Evolutionary conservation across 2,888 invertebrate genomes (phyloP), one percentile per base, ranked within the genome.

Genomic region (Tetramorium bicarinatum): DNA sequence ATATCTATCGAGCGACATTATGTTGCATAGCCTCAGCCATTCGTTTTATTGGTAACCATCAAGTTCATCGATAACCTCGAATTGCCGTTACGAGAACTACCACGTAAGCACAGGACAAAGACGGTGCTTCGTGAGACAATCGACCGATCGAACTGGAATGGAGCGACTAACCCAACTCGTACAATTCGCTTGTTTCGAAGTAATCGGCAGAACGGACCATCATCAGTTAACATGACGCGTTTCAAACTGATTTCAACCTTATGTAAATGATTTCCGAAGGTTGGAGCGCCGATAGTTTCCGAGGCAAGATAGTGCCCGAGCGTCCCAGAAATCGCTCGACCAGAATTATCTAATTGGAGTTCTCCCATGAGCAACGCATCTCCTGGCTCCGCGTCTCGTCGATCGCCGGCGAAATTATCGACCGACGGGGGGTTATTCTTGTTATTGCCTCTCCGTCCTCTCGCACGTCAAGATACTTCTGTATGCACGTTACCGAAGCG

Each of bases 211-310:
- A n/a, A 4, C 21, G 52, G 56, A 21, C 54, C 54, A 6, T 59
- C 21, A 54, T 64, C 44, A 21, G 6, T 56, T 66, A 44, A 64
- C 44, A 52, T 44, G 74, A 83, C 67, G 52, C 79, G 61, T 72
- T 66, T 59, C 62, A 44, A 82, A 82, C 81, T 75, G 82, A 81
- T 67, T 82, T 84, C 56, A 47, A 82, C 29, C 84, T 86, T 84
- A 86, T 87, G 87, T 80, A 88, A 87, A 88, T 85, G 82, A 82
- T 83, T 85, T 74, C 77, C 66, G 29, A 29, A 25, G 71, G 6
- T 9, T 81, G 38, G 34, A 38, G 64, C 49, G 66, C 25, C 62
- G 61, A 59, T 52, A 71, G 74, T 88, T 87, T 88, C 85, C 44
- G 29, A 18, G 75, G 72, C 29, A 54, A 75, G 72, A 64, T 75